These are phyloP conservation scores for Strongylocentrotus purpuratus DNA, from an alignment of 35 echinoderm and acorn worm genomes.

Conservation along the genomic window DNA sequence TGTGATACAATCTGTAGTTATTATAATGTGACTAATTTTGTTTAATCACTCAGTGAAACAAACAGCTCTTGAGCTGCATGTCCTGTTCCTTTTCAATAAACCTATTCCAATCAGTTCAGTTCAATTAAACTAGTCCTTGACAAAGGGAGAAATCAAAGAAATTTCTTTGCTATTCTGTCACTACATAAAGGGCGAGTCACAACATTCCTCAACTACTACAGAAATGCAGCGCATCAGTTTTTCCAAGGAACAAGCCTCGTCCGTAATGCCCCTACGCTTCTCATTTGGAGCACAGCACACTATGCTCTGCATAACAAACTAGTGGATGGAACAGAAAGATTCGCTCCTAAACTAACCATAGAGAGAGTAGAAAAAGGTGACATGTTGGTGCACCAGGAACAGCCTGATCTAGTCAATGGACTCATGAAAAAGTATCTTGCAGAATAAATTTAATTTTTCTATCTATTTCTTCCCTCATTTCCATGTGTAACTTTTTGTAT, in stretches of 20 bases:
- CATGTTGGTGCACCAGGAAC: slow-evolving; percentile 82
- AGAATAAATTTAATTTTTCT: not conserved
- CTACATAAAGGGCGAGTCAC: slow-evolving; percentile 50
- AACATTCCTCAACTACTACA: slow-evolving; percentile 79
- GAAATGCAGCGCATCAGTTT: slow-evolving; percentile 33
- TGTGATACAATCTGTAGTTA: no score
- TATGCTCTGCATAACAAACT: slow-evolving; percentile 39
- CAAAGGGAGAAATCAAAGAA: no score
- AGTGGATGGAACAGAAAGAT: slow-evolving; percentile 59
- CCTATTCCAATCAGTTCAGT: no score
- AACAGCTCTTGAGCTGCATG: no score
- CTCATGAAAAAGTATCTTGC: not conserved
- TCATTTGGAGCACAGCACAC: slow-evolving; percentile 83
- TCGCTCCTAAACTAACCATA: slow-evolving; percentile 59
- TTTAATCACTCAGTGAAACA: no score
- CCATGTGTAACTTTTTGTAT: no score
- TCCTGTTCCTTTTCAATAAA: no score
- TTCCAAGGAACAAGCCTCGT: not conserved
- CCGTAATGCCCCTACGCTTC: slow-evolving; percentile 59
- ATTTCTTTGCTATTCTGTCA: not conserved
- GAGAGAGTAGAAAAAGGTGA: slow-evolving; percentile 62
- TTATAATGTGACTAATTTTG: no score
- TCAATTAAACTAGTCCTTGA: no score
- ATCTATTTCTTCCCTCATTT: no score
- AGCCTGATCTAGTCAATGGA: slow-evolving; percentile 1